A percentile compares a stretch with the other conserved stretches of the same genome.
These are phyloP conservation scores for Tetramorium parvispinum DNA, from an alignment of 1,140 invertebrate genomes.

Conservation along the genomic window DNA sequence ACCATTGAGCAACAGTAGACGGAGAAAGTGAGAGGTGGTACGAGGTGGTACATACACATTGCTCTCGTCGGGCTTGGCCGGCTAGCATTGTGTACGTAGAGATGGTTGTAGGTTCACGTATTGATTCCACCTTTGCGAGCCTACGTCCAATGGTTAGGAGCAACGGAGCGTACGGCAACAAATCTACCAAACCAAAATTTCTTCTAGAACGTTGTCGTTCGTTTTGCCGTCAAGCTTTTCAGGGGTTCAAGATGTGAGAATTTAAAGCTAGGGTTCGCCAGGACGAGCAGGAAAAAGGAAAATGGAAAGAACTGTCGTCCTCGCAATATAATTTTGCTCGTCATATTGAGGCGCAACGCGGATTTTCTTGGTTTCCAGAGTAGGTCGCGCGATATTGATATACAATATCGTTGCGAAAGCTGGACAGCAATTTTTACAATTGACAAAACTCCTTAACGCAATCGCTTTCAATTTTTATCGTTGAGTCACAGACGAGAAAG, in stretches of 20 bases:
- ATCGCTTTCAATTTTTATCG: constrained; percentile 34
- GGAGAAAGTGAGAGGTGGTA: neutral
- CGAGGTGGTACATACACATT: neutral
- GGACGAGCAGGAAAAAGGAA: neutral
- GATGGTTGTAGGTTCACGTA: constrained; percentile 71
- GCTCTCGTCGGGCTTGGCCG: constrained; percentile 46
- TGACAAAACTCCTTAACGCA: neutral
- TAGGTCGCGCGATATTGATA: neutral
- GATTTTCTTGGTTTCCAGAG: neutral
- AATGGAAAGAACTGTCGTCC: neutral
- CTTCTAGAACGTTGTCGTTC: neutral
- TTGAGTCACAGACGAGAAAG: neutral
- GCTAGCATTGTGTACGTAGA: constrained; percentile 71
- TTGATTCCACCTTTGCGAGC: constrained; percentile 74
- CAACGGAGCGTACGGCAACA: constrained; percentile 64
- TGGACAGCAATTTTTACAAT: neutral
- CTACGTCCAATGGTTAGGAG: constrained; percentile 60
- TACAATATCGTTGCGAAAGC: neutral
- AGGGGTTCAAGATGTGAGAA: neutral
- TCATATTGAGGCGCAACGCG: neutral
- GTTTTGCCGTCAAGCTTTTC: neutral
- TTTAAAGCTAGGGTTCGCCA: neutral
- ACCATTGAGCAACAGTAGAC: constrained; percentile 19
- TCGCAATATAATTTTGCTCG: neutral
- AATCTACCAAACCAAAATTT: constrained; percentile 43